Conservation (phyloP, 2,797 vertebrate genomes). For the Diglossa cyanea region DNA sequence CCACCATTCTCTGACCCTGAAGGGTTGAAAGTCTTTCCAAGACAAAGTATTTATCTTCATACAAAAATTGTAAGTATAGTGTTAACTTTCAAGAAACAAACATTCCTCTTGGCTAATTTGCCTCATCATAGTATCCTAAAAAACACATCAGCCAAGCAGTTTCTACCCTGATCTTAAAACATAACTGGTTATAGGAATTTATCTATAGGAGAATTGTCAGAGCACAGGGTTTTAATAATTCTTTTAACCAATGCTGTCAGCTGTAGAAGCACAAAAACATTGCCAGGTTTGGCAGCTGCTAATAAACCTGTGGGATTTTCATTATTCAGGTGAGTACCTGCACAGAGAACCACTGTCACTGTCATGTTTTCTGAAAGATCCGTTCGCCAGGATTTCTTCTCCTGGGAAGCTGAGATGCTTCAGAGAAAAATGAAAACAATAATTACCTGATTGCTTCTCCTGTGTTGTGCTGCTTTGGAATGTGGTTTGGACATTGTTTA, state of each 20-base stretch:
- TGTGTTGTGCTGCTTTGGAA: too few species aligned
- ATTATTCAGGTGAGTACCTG: not conserved
- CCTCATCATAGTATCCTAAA: not conserved
- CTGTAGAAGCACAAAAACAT: not conserved
- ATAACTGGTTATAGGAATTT: not conserved
- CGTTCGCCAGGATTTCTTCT: too few species aligned
- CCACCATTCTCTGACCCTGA: not conserved
- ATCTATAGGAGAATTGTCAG: not conserved
- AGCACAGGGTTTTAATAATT: not conserved
- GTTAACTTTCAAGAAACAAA: not conserved
- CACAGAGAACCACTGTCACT: not conserved
- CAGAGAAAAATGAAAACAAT: too few species aligned
- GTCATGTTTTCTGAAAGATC: too few species aligned
- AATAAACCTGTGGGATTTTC: not conserved
- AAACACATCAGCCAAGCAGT: fast-evolving
- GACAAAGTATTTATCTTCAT: not conserved
- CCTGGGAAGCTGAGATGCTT: too few species aligned
- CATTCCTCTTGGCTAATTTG: not conserved
- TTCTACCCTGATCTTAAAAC: not conserved
- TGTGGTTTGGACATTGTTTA: too few species aligned
- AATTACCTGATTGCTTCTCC: too few species aligned
- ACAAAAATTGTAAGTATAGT: not conserved
- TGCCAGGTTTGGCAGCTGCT: not conserved
- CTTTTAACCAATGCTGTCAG: not conserved
- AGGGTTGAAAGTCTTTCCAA: not conserved